These are phyloP conservation scores for Drosophila melanica DNA, from an alignment of 1,140 invertebrate species.

Conservation along the genomic window DNA sequence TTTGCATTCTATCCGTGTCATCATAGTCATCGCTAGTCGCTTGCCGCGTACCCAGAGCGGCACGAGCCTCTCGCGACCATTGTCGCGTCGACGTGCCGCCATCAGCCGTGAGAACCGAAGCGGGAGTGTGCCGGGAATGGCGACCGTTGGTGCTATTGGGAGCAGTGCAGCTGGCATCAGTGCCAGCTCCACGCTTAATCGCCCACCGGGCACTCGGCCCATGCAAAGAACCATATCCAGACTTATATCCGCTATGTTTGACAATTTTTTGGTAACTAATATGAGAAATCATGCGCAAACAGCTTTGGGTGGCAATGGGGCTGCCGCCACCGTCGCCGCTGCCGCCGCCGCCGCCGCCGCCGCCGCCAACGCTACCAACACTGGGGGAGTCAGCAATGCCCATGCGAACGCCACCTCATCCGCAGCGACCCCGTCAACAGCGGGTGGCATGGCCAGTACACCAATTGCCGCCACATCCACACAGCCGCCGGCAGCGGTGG, in stretches of 20 bases:
- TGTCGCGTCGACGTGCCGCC: conserved; percentile 24
- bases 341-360: conserved; percentile 12
- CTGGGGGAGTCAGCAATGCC: not conserved
- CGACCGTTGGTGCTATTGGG: conserved; percentile 1
- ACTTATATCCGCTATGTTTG: conserved; percentile 45
- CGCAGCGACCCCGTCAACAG: not conserved
- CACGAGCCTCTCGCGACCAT: conserved; percentile 5
- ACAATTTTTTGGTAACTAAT: conserved; percentile 62
- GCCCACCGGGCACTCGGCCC: conserved; percentile 22
- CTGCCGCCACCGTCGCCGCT: conserved; percentile 4
- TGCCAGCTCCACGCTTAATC: conserved; percentile 6
- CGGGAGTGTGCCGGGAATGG: conserved; percentile 23
- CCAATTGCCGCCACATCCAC: not conserved
- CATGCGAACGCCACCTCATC: not conserved
- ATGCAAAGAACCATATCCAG: conserved; percentile 38
- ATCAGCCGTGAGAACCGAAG: conserved; percentile 23
- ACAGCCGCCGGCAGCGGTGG: not conserved
- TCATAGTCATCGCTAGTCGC: conserved; percentile 36
- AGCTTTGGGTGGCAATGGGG: conserved; percentile 54
- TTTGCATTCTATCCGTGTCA: conserved; percentile 65
- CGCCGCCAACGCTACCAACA: conserved; percentile 3
- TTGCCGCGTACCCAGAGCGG: conserved; percentile 17
- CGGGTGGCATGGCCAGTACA: not conserved
- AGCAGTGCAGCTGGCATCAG: conserved; percentile 14
- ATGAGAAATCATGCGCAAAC: conserved; percentile 74